A percentile compares a stretch with the other conserved stretches of the same genome.
Conservation (phyloP, 2,113 vertebrate species). For the Sciurus niger region DNA sequence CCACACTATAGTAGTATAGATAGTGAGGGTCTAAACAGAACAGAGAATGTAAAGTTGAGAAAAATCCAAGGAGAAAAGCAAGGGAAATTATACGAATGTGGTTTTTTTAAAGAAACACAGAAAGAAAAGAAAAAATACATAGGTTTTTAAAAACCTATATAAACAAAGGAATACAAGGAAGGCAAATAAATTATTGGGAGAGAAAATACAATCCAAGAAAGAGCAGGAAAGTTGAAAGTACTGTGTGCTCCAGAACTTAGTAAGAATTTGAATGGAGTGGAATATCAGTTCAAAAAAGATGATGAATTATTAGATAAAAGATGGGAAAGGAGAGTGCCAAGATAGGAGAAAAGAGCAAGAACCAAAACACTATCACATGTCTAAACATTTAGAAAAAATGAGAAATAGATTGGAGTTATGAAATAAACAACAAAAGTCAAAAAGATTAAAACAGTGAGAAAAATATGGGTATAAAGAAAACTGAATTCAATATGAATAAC, state of each 20-base stretch:
- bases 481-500: not conserved
- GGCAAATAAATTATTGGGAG: not conserved
- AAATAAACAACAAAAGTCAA: conserved; percentile 1
- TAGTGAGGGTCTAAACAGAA: conserved; percentile 7
- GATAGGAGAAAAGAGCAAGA: not conserved
- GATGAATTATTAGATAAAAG: not conserved
- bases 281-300: not conserved
- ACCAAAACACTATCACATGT: not conserved
- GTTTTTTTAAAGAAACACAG: not conserved
- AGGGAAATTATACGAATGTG: not conserved
- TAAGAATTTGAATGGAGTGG: conserved; percentile 6
- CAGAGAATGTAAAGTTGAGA: conserved; percentile 7
- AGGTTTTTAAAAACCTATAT: not conserved
- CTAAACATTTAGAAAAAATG: conserved; percentile 18
- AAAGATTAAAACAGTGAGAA: conserved; percentile 3
- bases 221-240: not conserved
- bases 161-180: not conserved
- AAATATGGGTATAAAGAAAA: not conserved
- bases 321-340: not conserved
- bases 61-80: conserved; percentile 25
- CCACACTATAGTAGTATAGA: not conserved
- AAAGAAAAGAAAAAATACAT: no score
- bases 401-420: not conserved
- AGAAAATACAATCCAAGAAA: conserved; percentile 14
- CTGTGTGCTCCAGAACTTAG: not conserved